Base-by-base conservation (phyloP, 2,888 invertebrate genomes). In the Perizoma affinitatum region DNA sequence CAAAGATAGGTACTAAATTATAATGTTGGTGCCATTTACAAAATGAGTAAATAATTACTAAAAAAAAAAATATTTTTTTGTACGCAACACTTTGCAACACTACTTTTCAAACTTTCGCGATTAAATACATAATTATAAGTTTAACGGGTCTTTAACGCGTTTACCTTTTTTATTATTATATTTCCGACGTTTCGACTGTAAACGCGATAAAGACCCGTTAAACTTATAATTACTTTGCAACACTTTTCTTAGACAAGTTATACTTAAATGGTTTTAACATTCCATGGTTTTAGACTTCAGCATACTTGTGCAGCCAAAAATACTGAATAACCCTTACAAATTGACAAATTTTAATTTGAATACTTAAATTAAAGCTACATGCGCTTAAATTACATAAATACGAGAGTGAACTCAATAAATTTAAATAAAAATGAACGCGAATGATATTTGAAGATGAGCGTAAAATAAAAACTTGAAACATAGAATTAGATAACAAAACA, bases 401-500 rank as follows among this genome's bases (percentile, higher is more conserved):
- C 52, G 41, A 44, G 41, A 46, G 9, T 22, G 22, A 47, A 35
- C 4, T 35, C 33, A 45, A 38, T 46, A 54, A 33, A 43, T 45
- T 86, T 86, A 83, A 81, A 82, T 81, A 82, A 64, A 64, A 61
- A 65, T 69, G 65, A 67, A 67, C 65, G 70, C 71, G 73, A 73
- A 78, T 78, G 79, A 77, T 71, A 78, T 79, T 80, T 75, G 74
- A 78, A 82, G 76, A 76, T 78, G 71, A 68, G 67, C 63, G 54
- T 71, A 72, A 83, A 85, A 85, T 75, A 82, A 83, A 80, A 84
- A 86, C 80, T 75, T 75, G 66, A 73, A 82, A 87, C 79, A 78
- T 88, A 90, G 88, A 90, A 90, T 88, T 90, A 91, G 79, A 86
- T 88, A 91, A 91, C 90, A 86, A 87, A 89, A 90, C 86, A 87